A percentile compares a stretch with the other conserved stretches of the same genome.
phyloP scores from a whole-genome alignment of 2,113 vertebrate genomes.

The Garra rufa region DNA sequence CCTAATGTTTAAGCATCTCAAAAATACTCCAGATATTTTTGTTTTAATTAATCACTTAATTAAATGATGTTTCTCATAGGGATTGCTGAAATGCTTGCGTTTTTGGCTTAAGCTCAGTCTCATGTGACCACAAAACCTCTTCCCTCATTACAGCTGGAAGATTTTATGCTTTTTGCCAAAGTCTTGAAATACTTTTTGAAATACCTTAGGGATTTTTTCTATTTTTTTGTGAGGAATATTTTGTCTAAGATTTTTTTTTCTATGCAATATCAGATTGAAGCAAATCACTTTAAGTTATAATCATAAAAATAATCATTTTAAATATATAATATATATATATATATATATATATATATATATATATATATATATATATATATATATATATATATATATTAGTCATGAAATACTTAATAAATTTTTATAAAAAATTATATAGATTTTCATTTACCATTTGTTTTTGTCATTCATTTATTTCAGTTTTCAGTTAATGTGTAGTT shows the following conservation, averaged over 20 bases:
- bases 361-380: no score
- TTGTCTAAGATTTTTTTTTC: background rate
- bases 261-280: background rate
- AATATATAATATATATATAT: no score
- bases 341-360: no score
- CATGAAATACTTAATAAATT: no score
- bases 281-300: no score
- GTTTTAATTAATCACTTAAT: background rate
- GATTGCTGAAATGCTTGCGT: background rate
- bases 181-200: background rate
- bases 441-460: no score
- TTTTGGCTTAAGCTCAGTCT: background rate
- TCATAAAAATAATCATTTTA: no score
- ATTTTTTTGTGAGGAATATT: no score
- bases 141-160: background rate
- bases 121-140: background rate
- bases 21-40: background rate
- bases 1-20: background rate
- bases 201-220: background rate
- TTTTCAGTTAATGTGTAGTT: no score
- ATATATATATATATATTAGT: no score
- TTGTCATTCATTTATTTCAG: no score
- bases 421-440: no score
- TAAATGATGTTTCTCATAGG: background rate
- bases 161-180: background rate